A percentile compares a stretch with the other conserved stretches of the same genome.
These are phyloP conservation scores for Philaenus spumarius DNA, from an alignment of 1,140 invertebrate genomes.

Conservation along the genomic window DNA sequence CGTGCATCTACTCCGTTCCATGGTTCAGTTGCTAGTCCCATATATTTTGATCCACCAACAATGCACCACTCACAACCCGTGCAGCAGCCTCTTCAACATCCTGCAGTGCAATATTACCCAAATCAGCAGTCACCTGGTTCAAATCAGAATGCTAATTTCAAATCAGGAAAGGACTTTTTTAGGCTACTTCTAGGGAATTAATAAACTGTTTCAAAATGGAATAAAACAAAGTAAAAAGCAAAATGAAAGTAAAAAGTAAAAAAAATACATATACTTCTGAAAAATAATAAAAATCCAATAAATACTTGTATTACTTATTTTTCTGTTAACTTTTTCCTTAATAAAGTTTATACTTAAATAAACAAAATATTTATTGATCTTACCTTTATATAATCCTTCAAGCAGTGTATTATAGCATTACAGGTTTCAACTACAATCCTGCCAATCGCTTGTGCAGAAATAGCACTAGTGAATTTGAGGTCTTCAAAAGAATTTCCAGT, in stretches of 20 bases:
- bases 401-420: too few relatives aligned
- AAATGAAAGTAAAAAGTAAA: slow-evolving; percentile 3
- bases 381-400: too few relatives aligned
- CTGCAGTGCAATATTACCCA: slow-evolving; percentile 1
- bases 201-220: neutral
- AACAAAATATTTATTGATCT: too few relatives aligned
- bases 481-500: too few relatives aligned
- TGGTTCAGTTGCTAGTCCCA: slow-evolving; percentile 10
- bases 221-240: neutral
- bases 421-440: too few relatives aligned
- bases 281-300: slow-evolving; percentile 1
- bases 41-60: neutral
- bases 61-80: slow-evolving; percentile 2
- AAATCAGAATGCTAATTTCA: neutral
- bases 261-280: neutral
- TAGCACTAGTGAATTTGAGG: too few relatives aligned
- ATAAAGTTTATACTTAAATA: too few relatives aligned
- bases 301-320: neutral
- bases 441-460: too few relatives aligned
- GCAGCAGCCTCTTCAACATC: neutral
- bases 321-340: neutral
- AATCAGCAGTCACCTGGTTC: neutral
- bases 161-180: neutral
- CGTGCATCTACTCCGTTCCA: slow-evolving; percentile 17
- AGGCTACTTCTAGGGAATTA: neutral